Evolutionary conservation across 2,113 vertebrate species (phyloP).

Genomic region (Sinocyclocheilus anophthalmus): DNA sequence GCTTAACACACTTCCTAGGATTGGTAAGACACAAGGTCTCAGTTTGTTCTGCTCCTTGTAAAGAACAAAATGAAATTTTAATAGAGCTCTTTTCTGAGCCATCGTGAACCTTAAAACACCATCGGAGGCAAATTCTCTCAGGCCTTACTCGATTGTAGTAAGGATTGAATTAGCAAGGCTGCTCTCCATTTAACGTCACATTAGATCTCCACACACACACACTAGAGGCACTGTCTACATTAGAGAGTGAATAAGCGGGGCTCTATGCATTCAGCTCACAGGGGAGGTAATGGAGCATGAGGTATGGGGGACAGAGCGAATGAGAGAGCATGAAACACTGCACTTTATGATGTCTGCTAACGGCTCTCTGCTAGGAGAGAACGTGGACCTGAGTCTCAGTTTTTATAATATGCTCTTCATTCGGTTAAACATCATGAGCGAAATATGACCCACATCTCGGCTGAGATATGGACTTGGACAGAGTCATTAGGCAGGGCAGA

Average conservation of each 20-base stretch:
- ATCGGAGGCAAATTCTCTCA: constrained; percentile 5
- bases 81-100: constrained; percentile 5
- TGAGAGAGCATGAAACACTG: not conserved
- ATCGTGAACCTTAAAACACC: constrained; percentile 16
- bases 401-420: constrained; percentile 21
- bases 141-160: not conserved
- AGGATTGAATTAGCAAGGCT: constrained; percentile 33
- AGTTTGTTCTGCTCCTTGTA: not conserved
- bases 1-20: not conserved
- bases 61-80: constrained; percentile 20
- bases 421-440: constrained; percentile 8
- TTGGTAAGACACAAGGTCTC: not conserved
- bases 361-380: not conserved
- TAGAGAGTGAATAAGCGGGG: constrained; percentile 8
- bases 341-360: constrained; percentile 11
- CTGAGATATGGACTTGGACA: not conserved
- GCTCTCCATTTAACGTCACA: constrained; percentile 40
- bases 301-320: not conserved
- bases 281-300: constrained; percentile 37
- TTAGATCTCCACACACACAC: constrained; percentile 33
- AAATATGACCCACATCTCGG: not conserved
- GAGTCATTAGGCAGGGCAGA: constrained; percentile 11
- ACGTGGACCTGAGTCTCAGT: constrained; percentile 11
- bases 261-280: constrained; percentile 17
- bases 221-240: not conserved